These are phyloP conservation scores for Falco columbarius DNA, from an alignment of 2,797 vertebrate genomes.

Conservation along the genomic window DNA sequence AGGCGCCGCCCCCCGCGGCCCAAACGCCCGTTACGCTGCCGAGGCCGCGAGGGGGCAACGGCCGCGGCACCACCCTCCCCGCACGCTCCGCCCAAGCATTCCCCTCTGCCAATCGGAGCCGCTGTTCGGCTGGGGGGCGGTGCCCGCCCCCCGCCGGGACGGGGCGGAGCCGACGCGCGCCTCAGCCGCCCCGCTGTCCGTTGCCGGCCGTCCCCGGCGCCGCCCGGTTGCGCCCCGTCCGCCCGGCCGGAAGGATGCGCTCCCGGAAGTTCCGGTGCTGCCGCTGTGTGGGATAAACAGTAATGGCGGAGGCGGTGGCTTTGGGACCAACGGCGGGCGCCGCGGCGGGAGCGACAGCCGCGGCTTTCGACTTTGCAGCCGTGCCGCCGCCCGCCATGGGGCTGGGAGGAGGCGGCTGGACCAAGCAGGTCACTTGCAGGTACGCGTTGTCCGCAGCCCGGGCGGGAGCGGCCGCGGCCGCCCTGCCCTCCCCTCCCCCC, in stretches of 20 bases:
- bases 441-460: slow-evolving; percentile 37
- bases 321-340: slow-evolving; percentile 75
- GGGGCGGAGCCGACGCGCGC: background rate
- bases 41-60: background rate
- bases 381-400: slow-evolving; percentile 56
- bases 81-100: no score
- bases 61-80: no score
- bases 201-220: background rate
- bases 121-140: background rate
- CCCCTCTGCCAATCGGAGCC: background rate
- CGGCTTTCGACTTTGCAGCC: slow-evolving; percentile 49
- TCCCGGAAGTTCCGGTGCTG: slow-evolving; percentile 89
- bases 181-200: background rate
- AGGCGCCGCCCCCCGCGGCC: background rate
- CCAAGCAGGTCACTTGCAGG: slow-evolving; percentile 96
- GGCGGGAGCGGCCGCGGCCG: background rate
- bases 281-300: slow-evolving; percentile 92
- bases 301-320: slow-evolving; percentile 97
- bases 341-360: slow-evolving; percentile 61
- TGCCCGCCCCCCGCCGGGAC: no score
- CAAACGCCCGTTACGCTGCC: background rate
- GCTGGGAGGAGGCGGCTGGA: slow-evolving; percentile 84
- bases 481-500: background rate
- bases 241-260: slow-evolving; percentile 75
- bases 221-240: background rate